Evolutionary conservation across 2,888 invertebrate genomes (phyloP).

Genomic region (Tetragnatha montana): DNA sequence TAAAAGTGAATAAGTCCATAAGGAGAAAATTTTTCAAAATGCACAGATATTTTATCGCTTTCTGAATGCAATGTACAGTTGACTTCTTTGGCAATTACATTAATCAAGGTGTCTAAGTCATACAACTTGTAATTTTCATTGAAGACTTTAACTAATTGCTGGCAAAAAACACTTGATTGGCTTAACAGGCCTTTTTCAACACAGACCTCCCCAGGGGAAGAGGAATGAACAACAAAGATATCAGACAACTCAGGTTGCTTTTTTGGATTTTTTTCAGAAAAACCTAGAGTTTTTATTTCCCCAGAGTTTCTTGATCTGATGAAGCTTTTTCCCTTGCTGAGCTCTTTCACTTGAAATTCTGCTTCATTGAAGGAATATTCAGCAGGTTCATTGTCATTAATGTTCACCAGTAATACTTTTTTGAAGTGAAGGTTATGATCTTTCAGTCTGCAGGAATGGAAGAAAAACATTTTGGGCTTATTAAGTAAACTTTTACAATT

Average conservation of each 20-base stretch:
- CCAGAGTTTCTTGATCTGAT: not conserved
- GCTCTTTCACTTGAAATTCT: too few relatives aligned
- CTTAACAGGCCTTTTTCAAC: not conserved
- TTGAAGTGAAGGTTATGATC: not conserved
- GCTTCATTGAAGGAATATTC: not conserved
- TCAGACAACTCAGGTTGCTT: conserved; percentile 16
- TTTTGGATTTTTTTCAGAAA: not conserved
- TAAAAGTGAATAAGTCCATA: conserved; percentile 11
- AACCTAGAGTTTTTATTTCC: not conserved
- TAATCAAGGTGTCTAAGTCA: conserved; percentile 28
- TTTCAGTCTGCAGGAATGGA: conserved; percentile 1
- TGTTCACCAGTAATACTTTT: not conserved
- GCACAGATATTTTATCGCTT: not conserved
- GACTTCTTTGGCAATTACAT: not conserved
- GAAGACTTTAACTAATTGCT: conserved; percentile 14
- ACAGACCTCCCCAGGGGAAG: not conserved
- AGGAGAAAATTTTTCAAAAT: not conserved
- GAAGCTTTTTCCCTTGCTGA: not conserved
- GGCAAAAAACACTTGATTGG: conserved; percentile 12
- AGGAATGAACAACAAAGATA: conserved; percentile 33
- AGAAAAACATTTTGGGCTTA: conserved; percentile 25
- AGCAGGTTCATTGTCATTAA: not conserved
- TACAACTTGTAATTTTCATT: not conserved
- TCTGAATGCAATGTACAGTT: not conserved
- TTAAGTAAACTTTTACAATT: not conserved